phyloP scores from a whole-genome alignment of 2,888 invertebrate species.

The Himalopsyche tibetana region DNA sequence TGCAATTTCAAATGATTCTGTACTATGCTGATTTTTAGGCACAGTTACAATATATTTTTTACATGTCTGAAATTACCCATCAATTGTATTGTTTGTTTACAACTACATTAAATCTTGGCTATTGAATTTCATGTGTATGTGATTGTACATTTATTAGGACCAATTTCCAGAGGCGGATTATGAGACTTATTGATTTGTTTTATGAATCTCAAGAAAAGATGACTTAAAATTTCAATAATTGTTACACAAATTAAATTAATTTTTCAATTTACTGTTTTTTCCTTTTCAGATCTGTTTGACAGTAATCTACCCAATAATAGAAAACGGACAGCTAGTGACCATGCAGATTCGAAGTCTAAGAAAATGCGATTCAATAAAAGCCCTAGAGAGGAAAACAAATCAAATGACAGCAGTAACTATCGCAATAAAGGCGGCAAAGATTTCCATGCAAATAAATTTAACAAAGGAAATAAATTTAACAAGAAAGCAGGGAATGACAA shows the following conservation, averaged over 20 bases:
- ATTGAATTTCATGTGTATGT: too few relatives aligned
- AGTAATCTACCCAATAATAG: constrained; percentile 36
- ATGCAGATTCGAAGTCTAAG: constrained; percentile 43
- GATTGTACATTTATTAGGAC: too few relatives aligned
- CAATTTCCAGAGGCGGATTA: too few relatives aligned
- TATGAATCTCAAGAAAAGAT: too few relatives aligned
- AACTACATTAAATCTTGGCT: too few relatives aligned
- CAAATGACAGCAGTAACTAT: constrained; percentile 38
- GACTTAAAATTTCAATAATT: background rate
- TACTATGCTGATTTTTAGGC: background rate
- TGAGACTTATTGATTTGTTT: background rate
- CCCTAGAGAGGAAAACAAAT: constrained; percentile 50
- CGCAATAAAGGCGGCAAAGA: constrained; percentile 53
- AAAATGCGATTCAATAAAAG: constrained; percentile 55
- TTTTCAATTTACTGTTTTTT: background rate
- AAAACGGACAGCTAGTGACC: constrained; percentile 43
- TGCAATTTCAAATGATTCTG: too few relatives aligned
- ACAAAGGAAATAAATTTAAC: constrained; percentile 48
- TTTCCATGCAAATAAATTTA: constrained; percentile 48
- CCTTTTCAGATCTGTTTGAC: constrained; percentile 57
- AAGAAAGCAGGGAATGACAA: constrained; percentile 7
- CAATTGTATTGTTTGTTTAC: background rate
- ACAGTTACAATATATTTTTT: too few relatives aligned
- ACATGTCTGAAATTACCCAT: too few relatives aligned
- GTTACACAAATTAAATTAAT: background rate